Evolutionary conservation across 2,888 invertebrate genomes (phyloP).

Genomic region (Rhorus exstirpatorius): DNA sequence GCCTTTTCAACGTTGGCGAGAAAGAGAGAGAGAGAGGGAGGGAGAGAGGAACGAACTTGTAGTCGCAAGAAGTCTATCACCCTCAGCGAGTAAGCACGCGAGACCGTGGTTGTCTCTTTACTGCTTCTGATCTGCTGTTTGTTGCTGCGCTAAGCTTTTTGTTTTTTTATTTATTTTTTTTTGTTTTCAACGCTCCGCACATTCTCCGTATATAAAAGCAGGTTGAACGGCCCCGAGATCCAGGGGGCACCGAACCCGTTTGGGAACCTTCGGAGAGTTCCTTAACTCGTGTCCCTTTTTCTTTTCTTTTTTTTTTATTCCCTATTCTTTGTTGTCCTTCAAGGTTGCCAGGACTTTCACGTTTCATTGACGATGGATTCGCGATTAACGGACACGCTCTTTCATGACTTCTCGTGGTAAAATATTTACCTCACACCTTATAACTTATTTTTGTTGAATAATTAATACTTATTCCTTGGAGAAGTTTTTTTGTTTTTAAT

Average conservation of each 20-base stretch:
- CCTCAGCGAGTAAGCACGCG: constrained; percentile 50
- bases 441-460: constrained; percentile 26
- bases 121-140: constrained; percentile 37
- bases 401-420: not conserved
- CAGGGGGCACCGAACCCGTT: constrained; percentile 72
- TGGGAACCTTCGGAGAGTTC: constrained; percentile 54
- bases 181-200: constrained; percentile 67
- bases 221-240: constrained; percentile 73
- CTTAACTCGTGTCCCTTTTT: constrained; percentile 31
- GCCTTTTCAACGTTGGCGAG: constrained; percentile 8
- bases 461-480: not conserved
- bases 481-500: not conserved
- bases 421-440: constrained; percentile 1
- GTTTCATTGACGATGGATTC: constrained; percentile 21
- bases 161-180: constrained; percentile 63
- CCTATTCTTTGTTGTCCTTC: not conserved
- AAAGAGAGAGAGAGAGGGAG: too few species aligned
- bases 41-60: constrained; percentile 32
- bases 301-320: constrained; percentile 12
- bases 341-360: constrained; percentile 16
- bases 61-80: constrained; percentile 66
- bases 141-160: constrained; percentile 35
- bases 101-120: constrained; percentile 61
- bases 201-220: constrained; percentile 67
- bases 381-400: not conserved